phyloP scores from a whole-genome alignment of 1,140 invertebrate genomes.

The Heliconius congener region DNA sequence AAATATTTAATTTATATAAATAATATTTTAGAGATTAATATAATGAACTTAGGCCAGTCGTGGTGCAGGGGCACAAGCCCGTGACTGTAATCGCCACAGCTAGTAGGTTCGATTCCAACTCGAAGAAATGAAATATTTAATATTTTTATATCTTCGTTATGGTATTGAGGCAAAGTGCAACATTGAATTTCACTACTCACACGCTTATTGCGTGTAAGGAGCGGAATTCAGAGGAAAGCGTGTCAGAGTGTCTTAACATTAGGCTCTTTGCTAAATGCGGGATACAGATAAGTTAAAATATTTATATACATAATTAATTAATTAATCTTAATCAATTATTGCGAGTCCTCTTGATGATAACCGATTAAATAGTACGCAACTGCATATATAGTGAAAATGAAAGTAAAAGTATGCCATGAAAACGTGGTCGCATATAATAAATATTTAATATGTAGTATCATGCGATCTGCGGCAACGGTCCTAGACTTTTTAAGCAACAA shows the following conservation, averaged over 20 bases:
- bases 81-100: not conserved
- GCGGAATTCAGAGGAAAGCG: too few relatives aligned
- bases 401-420: constrained; percentile 62
- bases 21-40: not conserved
- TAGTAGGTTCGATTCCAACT: too few relatives aligned
- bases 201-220: too few relatives aligned
- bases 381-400: constrained; percentile 50
- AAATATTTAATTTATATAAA: constrained; percentile 2
- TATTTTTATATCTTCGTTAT: too few relatives aligned
- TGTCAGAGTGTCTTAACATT: too few relatives aligned
- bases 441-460: constrained; percentile 32
- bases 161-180: too few relatives aligned
- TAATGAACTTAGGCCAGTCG: not conserved
- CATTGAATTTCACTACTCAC: too few relatives aligned
- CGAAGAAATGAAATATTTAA: too few relatives aligned
- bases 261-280: too few relatives aligned
- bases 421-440: constrained; percentile 49
- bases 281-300: too few relatives aligned
- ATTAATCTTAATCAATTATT: constrained; percentile 22
- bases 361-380: constrained; percentile 47
- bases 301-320: not conserved
- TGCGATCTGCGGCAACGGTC: constrained; percentile 27
- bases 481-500: not conserved
- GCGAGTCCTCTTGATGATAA: constrained; percentile 48
- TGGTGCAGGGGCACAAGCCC: too few relatives aligned